phyloP scores from a whole-genome alignment of 92 coral and sea anemone genomes.

The Zoanthus solanderi region DNA sequence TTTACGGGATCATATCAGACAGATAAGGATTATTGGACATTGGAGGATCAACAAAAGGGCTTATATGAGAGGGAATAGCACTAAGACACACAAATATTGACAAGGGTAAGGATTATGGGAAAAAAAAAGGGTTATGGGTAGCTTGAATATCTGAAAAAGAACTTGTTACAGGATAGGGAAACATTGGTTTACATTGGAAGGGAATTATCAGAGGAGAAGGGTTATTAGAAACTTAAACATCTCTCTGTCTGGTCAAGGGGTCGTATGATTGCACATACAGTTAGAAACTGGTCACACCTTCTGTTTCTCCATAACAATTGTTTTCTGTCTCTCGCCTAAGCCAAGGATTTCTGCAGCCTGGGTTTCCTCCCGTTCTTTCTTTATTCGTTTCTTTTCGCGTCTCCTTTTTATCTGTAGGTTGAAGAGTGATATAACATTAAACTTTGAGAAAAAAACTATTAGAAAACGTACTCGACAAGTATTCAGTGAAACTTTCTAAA shows the following conservation, averaged over 20 bases:
- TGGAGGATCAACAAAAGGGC: no score
- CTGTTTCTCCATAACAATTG: constrained; percentile 88
- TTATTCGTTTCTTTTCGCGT: constrained; percentile 77
- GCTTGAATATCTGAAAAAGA: no score
- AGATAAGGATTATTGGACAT: no score
- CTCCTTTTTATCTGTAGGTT: constrained; percentile 69
- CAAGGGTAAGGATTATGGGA: no score
- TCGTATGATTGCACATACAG: neutral
- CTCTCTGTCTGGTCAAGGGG: no score
- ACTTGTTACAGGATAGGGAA: no score
- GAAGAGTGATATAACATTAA: neutral
- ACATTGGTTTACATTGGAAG: no score
- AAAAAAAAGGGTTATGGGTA: no score
- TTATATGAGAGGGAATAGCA: no score
- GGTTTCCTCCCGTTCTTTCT: constrained; percentile 76
- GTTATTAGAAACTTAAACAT: neutral
- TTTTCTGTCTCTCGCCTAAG: constrained; percentile 95
- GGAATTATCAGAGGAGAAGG: neutral
- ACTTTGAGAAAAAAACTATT: neutral
- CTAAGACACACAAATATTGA: no score
- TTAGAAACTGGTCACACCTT: constrained; percentile 63
- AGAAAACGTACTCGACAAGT: neutral
- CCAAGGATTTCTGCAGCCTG: constrained; percentile 92
- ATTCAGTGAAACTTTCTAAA: no score
- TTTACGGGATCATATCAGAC: no score